phyloP scores from a whole-genome alignment of 2,888 invertebrate species.

The Pimpla rufipes region DNA sequence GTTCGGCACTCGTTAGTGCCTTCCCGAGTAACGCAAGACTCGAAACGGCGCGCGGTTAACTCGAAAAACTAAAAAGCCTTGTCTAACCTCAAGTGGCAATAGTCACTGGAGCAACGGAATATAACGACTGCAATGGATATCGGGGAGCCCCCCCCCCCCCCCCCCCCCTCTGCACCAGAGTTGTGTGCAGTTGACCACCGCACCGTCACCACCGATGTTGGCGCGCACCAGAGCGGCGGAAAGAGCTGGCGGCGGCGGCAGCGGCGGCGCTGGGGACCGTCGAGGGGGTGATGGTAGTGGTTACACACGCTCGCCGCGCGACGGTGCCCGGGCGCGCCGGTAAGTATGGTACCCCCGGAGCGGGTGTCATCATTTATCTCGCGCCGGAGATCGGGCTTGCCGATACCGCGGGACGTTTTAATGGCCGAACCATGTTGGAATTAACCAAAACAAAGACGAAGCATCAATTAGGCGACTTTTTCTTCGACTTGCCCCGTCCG shows the following conservation, averaged over 20 bases:
- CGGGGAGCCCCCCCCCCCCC: not conserved
- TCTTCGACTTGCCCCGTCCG: constrained; percentile 81
- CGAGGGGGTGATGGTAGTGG: constrained; percentile 50
- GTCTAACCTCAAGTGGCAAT: not conserved
- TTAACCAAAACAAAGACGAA: constrained; percentile 90
- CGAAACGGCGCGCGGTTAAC: not conserved
- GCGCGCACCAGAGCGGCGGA: constrained; percentile 19
- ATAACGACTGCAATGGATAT: constrained; percentile 12
- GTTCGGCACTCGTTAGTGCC: constrained; percentile 84
- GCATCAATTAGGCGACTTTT: constrained; percentile 89
- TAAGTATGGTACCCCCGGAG: constrained; percentile 85
- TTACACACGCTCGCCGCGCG: constrained; percentile 43
- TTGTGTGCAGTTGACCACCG: no score
- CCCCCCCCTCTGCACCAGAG: no score
- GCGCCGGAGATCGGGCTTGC: constrained; percentile 87
- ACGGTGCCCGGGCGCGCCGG: constrained; percentile 74
- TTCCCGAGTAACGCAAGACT: constrained; percentile 69
- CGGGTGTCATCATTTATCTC: constrained; percentile 88
- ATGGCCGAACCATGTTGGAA: constrained; percentile 90
- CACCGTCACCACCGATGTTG: no score
- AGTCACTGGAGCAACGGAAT: not conserved
- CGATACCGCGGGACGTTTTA: constrained; percentile 89
- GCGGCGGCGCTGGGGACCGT: constrained; percentile 27
- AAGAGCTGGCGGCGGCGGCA: constrained; percentile 27
- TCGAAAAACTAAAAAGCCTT: not conserved